phyloP scores from a whole-genome alignment of 92 coral and sea anemone species.

The Actinernus sp. region DNA sequence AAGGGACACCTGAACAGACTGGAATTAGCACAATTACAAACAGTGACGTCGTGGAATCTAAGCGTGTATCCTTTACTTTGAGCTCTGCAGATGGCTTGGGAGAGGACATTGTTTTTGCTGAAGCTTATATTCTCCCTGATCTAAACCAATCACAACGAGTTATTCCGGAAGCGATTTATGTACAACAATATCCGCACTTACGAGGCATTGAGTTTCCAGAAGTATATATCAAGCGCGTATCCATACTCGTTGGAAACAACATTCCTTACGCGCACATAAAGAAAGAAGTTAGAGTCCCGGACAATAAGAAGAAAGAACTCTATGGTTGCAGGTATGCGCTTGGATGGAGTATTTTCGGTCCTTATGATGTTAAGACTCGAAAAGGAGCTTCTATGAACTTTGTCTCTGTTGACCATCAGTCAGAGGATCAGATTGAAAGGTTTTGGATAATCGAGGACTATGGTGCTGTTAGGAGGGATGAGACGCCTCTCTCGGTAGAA shows the following conservation, averaged over 20 bases:
- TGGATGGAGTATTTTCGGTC: conserved; percentile 52
- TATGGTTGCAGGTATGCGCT: conserved; percentile 50
- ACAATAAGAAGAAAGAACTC: conserved; percentile 32
- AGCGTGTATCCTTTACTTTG: conserved; percentile 44
- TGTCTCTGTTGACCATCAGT: conserved; percentile 17
- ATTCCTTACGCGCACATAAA: conserved; percentile 55
- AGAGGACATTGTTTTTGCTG: conserved; percentile 48
- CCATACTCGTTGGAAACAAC: conserved; percentile 58
- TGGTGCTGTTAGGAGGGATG: no score
- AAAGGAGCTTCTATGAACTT: conserved; percentile 41
- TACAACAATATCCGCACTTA: conserved; percentile 43
- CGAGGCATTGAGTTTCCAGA: conserved; percentile 50
- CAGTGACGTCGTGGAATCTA: conserved; percentile 21
- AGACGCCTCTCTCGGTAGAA: conserved; percentile 39
- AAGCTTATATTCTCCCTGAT: conserved; percentile 57
- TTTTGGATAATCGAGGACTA: conserved; percentile 45
- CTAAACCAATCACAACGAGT: conserved; percentile 45
- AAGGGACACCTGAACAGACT: conserved; percentile 33
- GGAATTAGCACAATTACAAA: conserved; percentile 58
- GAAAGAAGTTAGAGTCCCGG: conserved; percentile 48
- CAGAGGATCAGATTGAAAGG: conserved; percentile 9
- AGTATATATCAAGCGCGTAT: conserved; percentile 59
- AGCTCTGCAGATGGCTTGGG: conserved; percentile 24
- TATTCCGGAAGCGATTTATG: conserved; percentile 52
- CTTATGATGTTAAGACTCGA: background rate